Percentiles rank a stretch among this genome's conserved stretches.
Conservation (phyloP, 2,113 vertebrate genomes). For the Columba livia region DNA sequence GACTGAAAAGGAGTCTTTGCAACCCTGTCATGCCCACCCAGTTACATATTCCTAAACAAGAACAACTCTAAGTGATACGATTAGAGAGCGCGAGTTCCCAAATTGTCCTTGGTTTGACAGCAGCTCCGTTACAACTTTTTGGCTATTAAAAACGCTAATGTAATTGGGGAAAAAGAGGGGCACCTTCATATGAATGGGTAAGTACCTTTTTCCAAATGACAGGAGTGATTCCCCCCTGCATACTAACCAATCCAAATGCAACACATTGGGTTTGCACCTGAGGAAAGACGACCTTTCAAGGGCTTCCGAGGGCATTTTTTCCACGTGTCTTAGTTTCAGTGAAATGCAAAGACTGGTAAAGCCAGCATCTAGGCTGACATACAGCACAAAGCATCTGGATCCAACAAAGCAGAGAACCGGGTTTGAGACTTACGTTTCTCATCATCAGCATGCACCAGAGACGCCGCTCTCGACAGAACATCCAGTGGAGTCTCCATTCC, state of each 20-base stretch:
- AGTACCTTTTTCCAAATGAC: background rate
- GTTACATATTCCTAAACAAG: background rate
- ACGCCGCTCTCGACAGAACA: constrained; percentile 97
- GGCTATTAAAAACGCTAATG: background rate
- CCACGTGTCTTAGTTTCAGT: background rate
- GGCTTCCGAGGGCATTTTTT: background rate
- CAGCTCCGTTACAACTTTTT: background rate
- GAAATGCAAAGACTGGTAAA: background rate
- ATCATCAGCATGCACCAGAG: constrained; percentile 94
- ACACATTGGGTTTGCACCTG: rapidly evolving
- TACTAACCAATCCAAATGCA: background rate
- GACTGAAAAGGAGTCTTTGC: background rate
- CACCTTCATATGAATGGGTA: background rate
- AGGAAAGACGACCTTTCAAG: background rate
- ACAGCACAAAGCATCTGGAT: background rate
- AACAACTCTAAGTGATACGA: background rate
- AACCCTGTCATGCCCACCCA: background rate
- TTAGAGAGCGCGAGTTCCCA: background rate
- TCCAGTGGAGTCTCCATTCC: constrained; percentile 98
- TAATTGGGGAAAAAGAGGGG: background rate
- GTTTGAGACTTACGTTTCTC: constrained; percentile 90
- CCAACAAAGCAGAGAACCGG: background rate
- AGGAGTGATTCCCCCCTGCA: background rate
- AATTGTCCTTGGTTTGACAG: background rate
- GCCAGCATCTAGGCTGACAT: rapidly evolving